These are phyloP conservation scores for Frankliniella intonsa DNA, from an alignment of 2,888 invertebrate genomes.

Conservation along the genomic window DNA sequence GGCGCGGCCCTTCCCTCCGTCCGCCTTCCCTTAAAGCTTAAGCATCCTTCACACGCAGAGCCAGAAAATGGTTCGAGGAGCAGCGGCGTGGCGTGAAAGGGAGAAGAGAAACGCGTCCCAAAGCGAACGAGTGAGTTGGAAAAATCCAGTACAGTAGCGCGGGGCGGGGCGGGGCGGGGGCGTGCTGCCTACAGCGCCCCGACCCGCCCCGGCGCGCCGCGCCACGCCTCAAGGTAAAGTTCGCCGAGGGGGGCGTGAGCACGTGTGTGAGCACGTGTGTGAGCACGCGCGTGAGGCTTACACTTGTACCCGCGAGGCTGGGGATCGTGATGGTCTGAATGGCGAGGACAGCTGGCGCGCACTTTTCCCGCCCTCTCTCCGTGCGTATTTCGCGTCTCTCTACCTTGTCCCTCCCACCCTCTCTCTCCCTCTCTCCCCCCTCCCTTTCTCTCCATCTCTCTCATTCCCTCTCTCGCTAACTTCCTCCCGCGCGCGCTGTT, in stretches of 20 bases:
- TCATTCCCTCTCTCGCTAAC: too few species aligned
- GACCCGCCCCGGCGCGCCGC: background rate
- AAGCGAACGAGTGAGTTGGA: background rate
- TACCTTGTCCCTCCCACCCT: background rate
- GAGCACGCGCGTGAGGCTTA: too few species aligned
- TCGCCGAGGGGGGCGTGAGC: too few species aligned
- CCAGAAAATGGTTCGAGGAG: background rate
- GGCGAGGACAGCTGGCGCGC: background rate
- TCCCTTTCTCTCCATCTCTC: background rate
- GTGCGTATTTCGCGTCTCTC: background rate
- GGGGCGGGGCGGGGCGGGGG: too few species aligned
- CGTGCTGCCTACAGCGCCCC: background rate
- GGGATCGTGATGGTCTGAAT: too few species aligned
- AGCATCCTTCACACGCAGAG: slow-evolving; percentile 22
- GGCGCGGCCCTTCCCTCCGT: background rate
- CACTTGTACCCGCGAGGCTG: too few species aligned
- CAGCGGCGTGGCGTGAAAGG: too few species aligned
- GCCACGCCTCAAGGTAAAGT: background rate
- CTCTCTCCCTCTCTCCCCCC: background rate
- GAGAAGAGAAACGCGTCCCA: background rate
- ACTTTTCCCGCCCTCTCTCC: background rate
- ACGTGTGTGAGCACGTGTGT: too few species aligned
- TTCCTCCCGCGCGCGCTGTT: too few species aligned
- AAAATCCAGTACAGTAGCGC: background rate
- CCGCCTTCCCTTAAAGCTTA: background rate